Evolutionary conservation across 1,140 invertebrate genomes (phyloP), one percentile per base, ranked within the genome.

Genomic region (Calycopis cecrops): DNA sequence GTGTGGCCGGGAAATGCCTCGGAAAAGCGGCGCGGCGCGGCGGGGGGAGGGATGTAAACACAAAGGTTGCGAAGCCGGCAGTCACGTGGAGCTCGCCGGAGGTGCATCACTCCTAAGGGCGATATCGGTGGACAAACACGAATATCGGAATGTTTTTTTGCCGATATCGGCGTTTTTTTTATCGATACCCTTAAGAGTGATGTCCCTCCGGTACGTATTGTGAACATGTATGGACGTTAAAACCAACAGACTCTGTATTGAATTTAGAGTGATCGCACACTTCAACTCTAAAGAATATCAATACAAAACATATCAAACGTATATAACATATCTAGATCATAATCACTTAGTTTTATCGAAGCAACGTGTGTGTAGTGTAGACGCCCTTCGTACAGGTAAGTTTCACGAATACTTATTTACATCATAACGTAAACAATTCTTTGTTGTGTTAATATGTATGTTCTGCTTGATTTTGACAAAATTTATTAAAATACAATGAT

Each of bases 271-370:
- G 56, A 55, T 72, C n/a, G n/a, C n/a, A 71, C 69, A 69, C 67
- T 77, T 69, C 75, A 68, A 81, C 69, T 81, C 80, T 82, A 79
- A 85, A 76, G 82, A 85, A 85, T 85, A 85, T 85, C 82, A 77
- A 71, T 79, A 73, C 78, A 73, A 68, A 75, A 82, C 82, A 85
- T 85, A 85, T 85, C 82, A 85, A 76, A 75, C 50, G 68, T 72
- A 75, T 68, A 58, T 73, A 76, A 67, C 78, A 82, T 85, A 85
- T 83, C 77, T 79, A 61, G 58, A 59, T 65, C 49, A 59, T 68
- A 79, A 79, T 77, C 79, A 73, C 68, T 71, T 42, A 42, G 40
- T 42, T 28, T 28, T 28, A 28, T 28, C 21, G 40, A 16, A 16
- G 40, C 7, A 42, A 14, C 12, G 40, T 42, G 40, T 16, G 12